A percentile compares a stretch with the other conserved stretches of the same genome.
phyloP scores from a whole-genome alignment of 2,888 invertebrate species.

The Lysandra bellargus region DNA sequence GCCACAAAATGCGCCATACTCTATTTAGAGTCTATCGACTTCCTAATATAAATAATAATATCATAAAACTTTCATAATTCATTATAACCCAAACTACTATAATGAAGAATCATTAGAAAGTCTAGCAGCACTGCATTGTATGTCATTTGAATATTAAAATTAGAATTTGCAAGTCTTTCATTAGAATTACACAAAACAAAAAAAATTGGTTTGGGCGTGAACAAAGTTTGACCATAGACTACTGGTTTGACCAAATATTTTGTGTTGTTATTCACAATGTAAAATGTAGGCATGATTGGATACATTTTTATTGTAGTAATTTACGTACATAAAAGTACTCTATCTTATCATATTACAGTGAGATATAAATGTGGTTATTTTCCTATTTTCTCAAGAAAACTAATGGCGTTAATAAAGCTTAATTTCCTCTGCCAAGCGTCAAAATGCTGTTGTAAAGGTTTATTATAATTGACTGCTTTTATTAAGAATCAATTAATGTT shows the following conservation, averaged over 20 bases:
- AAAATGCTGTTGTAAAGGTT: not conserved
- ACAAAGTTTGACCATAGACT: too few species aligned
- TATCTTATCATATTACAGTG: slow-evolving; percentile 12
- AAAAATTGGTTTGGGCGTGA: not conserved
- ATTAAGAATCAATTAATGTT: not conserved
- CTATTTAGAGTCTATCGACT: not conserved
- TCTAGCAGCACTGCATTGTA: not conserved
- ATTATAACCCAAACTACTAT: not conserved
- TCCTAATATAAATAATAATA: not conserved
- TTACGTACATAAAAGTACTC: not conserved
- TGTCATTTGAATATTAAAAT: not conserved
- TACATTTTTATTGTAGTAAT: not conserved
- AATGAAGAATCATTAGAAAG: slow-evolving; percentile 17
- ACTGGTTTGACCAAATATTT: too few species aligned
- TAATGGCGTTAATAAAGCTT: not conserved
- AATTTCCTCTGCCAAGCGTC: not conserved
- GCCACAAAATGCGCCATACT: not conserved
- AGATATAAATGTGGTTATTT: not conserved
- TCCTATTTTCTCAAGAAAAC: not conserved
- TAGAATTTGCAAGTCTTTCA: not conserved
- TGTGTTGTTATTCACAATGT: not conserved
- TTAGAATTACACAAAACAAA: too few species aligned
- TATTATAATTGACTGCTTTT: slow-evolving; percentile 3
- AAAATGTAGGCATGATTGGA: not conserved
- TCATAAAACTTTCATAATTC: not conserved